Conservation (phyloP, 2,888 invertebrate genomes). For the Ennomos erosarius region DNA sequence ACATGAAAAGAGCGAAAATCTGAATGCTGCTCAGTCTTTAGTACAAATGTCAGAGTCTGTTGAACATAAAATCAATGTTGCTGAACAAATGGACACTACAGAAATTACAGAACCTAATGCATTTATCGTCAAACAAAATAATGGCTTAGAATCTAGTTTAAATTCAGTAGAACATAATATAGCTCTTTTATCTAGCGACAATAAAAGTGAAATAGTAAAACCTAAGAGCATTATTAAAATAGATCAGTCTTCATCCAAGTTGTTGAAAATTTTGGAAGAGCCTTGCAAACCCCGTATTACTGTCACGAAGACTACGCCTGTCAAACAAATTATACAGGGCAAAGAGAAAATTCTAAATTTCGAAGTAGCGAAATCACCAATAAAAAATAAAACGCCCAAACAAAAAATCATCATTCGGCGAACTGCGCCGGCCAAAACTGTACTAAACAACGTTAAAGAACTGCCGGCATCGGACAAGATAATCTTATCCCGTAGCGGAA, state of each 20-base stretch:
- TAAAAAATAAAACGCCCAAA: constrained; percentile 67
- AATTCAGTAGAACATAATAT: constrained; percentile 58
- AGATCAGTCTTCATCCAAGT: constrained; percentile 80
- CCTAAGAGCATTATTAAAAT: constrained; percentile 56
- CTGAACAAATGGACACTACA: constrained; percentile 55
- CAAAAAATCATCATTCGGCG: constrained; percentile 80
- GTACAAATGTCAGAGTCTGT: constrained; percentile 81
- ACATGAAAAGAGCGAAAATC: constrained; percentile 78
- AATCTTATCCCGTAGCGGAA: constrained; percentile 68
- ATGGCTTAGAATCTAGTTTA: constrained; percentile 48
- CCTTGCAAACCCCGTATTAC: constrained; percentile 64
- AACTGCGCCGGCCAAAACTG: constrained; percentile 60
- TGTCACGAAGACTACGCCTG: constrained; percentile 54
- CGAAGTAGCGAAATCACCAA: constrained; percentile 68
- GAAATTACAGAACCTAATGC: constrained; percentile 42
- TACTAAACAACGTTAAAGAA: constrained; percentile 68
- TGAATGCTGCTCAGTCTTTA: constrained; percentile 79
- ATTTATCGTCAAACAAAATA: constrained; percentile 52
- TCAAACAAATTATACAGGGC: constrained; percentile 65
- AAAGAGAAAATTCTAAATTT: constrained; percentile 81
- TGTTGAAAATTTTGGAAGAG: constrained; percentile 85
- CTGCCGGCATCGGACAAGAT: constrained; percentile 70
- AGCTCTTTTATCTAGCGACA: constrained; percentile 55
- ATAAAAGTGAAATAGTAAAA: constrained; percentile 52
- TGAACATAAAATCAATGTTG: constrained; percentile 67